Base-by-base conservation (phyloP, 2,797 vertebrate species). In the Rhinoraja longicauda region DNA sequence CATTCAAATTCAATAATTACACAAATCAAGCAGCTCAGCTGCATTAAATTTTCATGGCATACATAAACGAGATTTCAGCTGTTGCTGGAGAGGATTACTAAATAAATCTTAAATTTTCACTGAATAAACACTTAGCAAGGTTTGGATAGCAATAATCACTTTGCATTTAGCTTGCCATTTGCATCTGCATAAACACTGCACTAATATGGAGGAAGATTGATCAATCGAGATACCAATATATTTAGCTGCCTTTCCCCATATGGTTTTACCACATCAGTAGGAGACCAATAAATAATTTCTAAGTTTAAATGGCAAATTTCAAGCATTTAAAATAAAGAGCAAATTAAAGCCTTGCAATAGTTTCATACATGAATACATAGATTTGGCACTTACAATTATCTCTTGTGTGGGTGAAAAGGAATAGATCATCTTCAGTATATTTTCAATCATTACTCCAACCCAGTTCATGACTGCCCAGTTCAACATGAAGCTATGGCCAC, bases 391-490 rank as follows among this genome's bases (percentile, higher is more conserved):
- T 96, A 99, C 99, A 94, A 97, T 95, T 86, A 94, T 17, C 17
- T 96, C 93, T 93, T 72, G 96, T 94, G 98, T n/a, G 17, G 93
- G 77, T 8, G 97, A 94, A 39, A 95, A 95, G 77, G 96, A 94
- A 59, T 97, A 95, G 24, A 99, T 94, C 93, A 95, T 96, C 94
- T 94, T 96, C 79, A 97, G 24, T 32, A 95, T 95, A 1, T 96
- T 98, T 95, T 99, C 98, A 93, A 96, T 93, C 79, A 97, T 94
- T 93, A 99, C 95, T 94, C 99, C 98, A 88, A 96, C 94, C 98
- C 99, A 99, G 94, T 99, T 99, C 95, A 99, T 97, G 0, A 96
- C 93, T 0, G 98, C 98, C 99, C 99, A 99, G 96, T 96, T 97
- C 96, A 97, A 97, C 81, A 99, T 95, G 95, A 99, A 98, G 95